Conservation (phyloP, 2,888 invertebrate species). For the Myopa tessellatipennis region DNA sequence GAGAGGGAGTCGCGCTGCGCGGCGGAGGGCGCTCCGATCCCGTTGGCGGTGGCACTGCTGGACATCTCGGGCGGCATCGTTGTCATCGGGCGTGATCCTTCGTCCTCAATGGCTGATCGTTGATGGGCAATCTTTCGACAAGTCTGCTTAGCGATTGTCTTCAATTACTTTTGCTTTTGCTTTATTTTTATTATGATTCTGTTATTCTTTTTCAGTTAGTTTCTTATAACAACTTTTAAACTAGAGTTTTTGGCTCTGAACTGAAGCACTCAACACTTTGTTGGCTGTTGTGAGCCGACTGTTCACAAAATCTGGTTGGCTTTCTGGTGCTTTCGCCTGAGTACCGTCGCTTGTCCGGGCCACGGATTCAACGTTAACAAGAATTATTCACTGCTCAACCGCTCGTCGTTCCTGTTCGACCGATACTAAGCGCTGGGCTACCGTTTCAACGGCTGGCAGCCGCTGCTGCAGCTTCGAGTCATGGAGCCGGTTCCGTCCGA, state of each 20-base stretch:
- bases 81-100: slow-evolving; percentile 55
- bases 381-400: slow-evolving; percentile 47
- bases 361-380: background rate
- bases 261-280: background rate
- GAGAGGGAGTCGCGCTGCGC: slow-evolving; percentile 69
- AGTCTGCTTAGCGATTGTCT: background rate
- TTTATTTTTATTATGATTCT: background rate
- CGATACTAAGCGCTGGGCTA: slow-evolving; percentile 57
- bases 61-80: slow-evolving; percentile 66
- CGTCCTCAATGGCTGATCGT: background rate
- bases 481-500: slow-evolving; percentile 7
- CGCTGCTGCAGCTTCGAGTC: slow-evolving; percentile 26
- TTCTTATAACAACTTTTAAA: background rate
- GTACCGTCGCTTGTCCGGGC: slow-evolving; percentile 34
- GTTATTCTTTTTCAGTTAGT: background rate
- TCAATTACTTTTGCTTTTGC: too few relatives aligned
- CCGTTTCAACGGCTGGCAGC: slow-evolving; percentile 45
- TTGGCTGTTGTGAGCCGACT: background rate
- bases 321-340: background rate
- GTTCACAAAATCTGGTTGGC: background rate
- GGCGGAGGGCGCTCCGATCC: slow-evolving; percentile 39
- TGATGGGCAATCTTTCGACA: slow-evolving; percentile 24
- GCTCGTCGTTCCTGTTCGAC: slow-evolving; percentile 60
- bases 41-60: slow-evolving; percentile 54
- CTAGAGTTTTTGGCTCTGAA: background rate